A percentile compares a stretch with the other conserved stretches of the same genome.
Evolutionary conservation across 64 coral and sea anemone species (phyloP).

Genomic region (Actinia tenebrosa): DNA sequence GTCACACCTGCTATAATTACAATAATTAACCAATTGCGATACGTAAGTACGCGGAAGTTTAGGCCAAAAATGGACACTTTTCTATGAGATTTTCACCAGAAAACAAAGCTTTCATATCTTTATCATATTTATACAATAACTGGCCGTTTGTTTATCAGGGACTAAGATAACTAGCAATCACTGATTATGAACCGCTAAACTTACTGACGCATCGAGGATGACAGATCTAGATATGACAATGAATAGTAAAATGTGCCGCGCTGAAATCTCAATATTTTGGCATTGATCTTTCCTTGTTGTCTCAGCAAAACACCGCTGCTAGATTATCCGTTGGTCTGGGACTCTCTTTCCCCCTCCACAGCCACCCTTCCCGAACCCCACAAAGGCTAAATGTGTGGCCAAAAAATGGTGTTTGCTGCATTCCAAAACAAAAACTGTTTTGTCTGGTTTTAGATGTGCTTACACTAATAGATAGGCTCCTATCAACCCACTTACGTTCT

Average conservation of each 20-base stretch:
- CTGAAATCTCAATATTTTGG: too few species aligned
- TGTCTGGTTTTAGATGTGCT: background rate
- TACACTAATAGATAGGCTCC: background rate
- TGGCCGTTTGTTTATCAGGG: too few species aligned
- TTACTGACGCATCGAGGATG: background rate
- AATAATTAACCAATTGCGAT: background rate
- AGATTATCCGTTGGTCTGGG: too few species aligned
- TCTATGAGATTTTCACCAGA: too few species aligned
- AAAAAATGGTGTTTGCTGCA: background rate
- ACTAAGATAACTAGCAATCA: too few species aligned
- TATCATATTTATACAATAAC: too few species aligned
- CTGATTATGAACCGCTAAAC: background rate
- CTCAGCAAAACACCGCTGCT: too few species aligned
- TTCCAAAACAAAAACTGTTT: background rate
- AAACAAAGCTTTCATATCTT: too few species aligned
- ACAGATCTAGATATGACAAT: too few species aligned
- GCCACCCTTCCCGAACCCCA: background rate
- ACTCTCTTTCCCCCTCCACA: too few species aligned
- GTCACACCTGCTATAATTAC: background rate
- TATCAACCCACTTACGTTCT: background rate
- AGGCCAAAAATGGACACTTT: background rate
- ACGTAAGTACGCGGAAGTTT: background rate
- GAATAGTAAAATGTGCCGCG: too few species aligned
- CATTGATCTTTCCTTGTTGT: too few species aligned
- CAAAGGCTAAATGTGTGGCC: background rate